Percentiles rank a stretch among this genome's conserved stretches.
phyloP scores from a whole-genome alignment of 2,113 vertebrate species.

The Oreochromis spilurus region DNA sequence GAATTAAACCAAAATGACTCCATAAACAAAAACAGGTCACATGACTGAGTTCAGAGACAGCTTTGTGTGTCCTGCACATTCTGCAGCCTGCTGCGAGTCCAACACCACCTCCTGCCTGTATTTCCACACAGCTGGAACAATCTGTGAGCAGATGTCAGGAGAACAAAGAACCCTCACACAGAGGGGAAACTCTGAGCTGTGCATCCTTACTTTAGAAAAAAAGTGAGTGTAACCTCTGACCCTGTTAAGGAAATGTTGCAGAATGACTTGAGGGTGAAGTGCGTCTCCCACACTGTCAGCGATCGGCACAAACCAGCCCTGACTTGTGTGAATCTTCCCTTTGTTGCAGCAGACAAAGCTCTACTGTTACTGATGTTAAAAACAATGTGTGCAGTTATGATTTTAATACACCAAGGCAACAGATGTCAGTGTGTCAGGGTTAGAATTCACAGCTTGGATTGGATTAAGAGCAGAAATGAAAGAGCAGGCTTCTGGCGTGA shows the following conservation, averaged over 20 bases:
- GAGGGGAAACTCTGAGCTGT: neutral
- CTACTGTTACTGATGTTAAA: slow-evolving; percentile 14
- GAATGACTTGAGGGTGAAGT: neutral
- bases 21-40: neutral
- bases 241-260: neutral
- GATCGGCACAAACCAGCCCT: slow-evolving; percentile 1
- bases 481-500: neutral
- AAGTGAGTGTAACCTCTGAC: neutral
- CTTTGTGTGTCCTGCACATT: neutral
- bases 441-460: neutral
- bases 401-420: neutral
- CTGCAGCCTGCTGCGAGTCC: neutral
- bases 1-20: neutral
- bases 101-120: neutral
- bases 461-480: neutral
- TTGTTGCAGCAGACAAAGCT: slow-evolving; percentile 26
- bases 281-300: neutral
- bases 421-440: neutral
- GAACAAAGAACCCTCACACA: neutral
- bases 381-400: neutral
- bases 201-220: neutral
- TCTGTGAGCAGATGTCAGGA: neutral
- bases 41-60: neutral
- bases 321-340: slow-evolving; percentile 22
- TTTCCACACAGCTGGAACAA: neutral